Evolutionary conservation across 2,797 vertebrate genomes (phyloP), one percentile per base, ranked within the genome.

Genomic region (Mus minutoides): DNA sequence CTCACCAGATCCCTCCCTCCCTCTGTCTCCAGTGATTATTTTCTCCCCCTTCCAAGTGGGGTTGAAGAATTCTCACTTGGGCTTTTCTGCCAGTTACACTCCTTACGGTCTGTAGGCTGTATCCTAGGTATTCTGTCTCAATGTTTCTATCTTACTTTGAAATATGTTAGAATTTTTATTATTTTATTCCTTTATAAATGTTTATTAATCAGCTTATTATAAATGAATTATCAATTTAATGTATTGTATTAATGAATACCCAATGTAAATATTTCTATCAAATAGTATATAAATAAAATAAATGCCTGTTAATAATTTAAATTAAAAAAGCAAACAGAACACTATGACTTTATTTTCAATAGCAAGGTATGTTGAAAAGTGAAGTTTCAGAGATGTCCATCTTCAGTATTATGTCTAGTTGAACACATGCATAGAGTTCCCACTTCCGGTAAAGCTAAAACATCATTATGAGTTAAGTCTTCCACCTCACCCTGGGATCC

Each of bases 211-310:
- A 86, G 34, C 37, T 91, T 1, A 77, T 69, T 24, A 3, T 14
- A 69, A 85, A 91, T 58, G 64, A 83, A 83, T 78, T 29, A 37
- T 92, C 34, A 77, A 8, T 93, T 69, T 43, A 93, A 43, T 43
- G 17, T 60, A 56, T 37, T 85, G 1, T 24, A 43, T 58, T 29
- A 13, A 2, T 69, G n/a, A 17, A 34, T 37, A 46, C 2, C 1
- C 40, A 82, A 6, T 12, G 37, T 46, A 40, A 2, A 24, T 91
- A 73, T 29, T 64, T 78, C 6, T 3, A 71, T 52, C 29, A 89
- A 58, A 73, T 60, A 86, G 54, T 84, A 8, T 77, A 56, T 75
- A 54, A 13, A 49, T 56, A 94, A 92, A 92, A 88, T 52, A 92
- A 69, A 76, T 26, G 2, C 3, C 5, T 67, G 2, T 58, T 9